Evolutionary conservation across 2,888 invertebrate genomes (phyloP), one percentile per base, ranked within the genome.

Genomic region (Melanargia galathea): DNA sequence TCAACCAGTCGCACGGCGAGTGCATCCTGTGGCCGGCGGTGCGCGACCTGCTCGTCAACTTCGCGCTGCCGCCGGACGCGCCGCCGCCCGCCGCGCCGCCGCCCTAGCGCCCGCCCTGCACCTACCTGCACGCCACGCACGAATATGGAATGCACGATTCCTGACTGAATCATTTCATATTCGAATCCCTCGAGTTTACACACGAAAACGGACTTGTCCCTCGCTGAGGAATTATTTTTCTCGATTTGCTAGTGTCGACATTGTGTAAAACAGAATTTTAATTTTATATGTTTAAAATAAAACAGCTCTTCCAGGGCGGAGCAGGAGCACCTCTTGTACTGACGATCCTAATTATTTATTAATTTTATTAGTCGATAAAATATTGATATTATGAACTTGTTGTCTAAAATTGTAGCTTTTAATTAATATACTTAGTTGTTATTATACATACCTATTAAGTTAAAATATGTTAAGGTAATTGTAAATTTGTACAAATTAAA

Each of bases 21-120:
- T 98, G 98, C 83, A 96, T 97, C 16, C 93, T 98, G 60, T 98
- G 96, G 86, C 97, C 98, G 33, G 97, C 98, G 20, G 95, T 98
- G 54, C 93, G 97, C 68, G 98, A 98, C 87, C 90, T 98, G 63
- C 88, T 98, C 60, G 93, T 95, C 43, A 97, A 96, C 92, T 93
- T 98, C 74, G 94, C 94, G 48, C 86, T 97, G 67, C 97, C 97
- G 54, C 94, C 95, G 33, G 97, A 97, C 78, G 93, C 94, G 62
- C 94, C 94, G 67, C 93, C 93, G 69, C 70, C 86, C 54, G 71
- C 85, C 73, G 84, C 86, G 73, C 83, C 83, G 79, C 87, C 85
- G 59, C 79, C 87, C 55, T 79, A 79, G 76, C 71, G 70, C 64
- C 48, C 64, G 76, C 78, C 35, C 58, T 46, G 10, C 18, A 7